These are phyloP conservation scores for Phaethon lepturus DNA, from an alignment of 2,113 vertebrate species.

Conservation along the genomic window DNA sequence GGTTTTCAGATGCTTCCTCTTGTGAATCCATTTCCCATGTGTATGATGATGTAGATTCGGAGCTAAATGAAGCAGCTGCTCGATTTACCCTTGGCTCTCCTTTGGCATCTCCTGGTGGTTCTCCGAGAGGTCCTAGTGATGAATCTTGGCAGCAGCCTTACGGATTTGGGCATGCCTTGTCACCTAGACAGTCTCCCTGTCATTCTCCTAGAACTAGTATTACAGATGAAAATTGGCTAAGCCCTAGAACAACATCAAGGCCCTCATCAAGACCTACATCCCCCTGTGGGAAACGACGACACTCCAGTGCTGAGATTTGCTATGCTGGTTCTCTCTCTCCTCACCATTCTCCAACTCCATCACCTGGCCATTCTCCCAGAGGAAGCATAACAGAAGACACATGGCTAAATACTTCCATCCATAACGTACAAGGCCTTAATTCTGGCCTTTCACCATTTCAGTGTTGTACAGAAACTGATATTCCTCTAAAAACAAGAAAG, in stretches of 20 bases:
- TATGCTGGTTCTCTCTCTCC: slow-evolving; percentile 90
- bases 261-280: slow-evolving; percentile 95
- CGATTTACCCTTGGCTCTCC: slow-evolving; percentile 94
- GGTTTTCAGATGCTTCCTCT: slow-evolving; percentile 98
- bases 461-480: slow-evolving; percentile 92
- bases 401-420: slow-evolving; percentile 85
- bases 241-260: slow-evolving; percentile 90
- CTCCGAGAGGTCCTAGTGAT: slow-evolving; percentile 87
- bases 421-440: slow-evolving; percentile 72
- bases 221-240: slow-evolving; percentile 98
- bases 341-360: slow-evolving; percentile 93
- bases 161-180: slow-evolving; percentile 86
- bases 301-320: slow-evolving; percentile 97
- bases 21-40: slow-evolving; percentile 97
- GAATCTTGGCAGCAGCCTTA: slow-evolving; percentile 89
- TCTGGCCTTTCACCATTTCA: slow-evolving; percentile 88
- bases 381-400: slow-evolving; percentile 96
- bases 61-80: slow-evolving; percentile 96
- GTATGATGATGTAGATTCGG: slow-evolving; percentile 96
- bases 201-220: slow-evolving; percentile 96
- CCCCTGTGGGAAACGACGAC: slow-evolving; percentile 94
- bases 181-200: slow-evolving; percentile 92
- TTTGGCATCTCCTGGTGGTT: slow-evolving; percentile 90
- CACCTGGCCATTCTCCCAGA: slow-evolving; percentile 93
- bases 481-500: slow-evolving; percentile 96